Conservation (phyloP, 2,888 invertebrate species). For the Eupithecia inturbata region DNA sequence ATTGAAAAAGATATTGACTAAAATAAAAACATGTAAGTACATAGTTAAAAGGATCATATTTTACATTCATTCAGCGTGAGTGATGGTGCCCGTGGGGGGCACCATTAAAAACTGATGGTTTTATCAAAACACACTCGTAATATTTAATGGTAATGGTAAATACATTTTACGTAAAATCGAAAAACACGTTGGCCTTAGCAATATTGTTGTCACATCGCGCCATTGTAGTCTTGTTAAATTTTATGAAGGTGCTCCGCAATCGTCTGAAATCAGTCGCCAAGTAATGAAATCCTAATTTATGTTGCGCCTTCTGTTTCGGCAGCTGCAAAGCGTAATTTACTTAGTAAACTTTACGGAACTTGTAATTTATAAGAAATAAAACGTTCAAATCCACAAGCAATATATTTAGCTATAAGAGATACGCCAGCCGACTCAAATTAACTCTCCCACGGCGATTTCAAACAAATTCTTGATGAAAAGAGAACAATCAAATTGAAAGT, state of each 20-base stretch:
- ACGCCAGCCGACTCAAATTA: neutral
- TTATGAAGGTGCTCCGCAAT: conserved; percentile 19
- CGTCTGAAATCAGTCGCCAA: conserved; percentile 33
- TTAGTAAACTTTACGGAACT: conserved; percentile 20
- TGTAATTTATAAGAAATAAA: conserved; percentile 1
- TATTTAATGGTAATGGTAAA: conserved; percentile 14
- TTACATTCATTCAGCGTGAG: neutral
- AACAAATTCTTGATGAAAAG: conserved; percentile 32
- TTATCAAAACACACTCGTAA: conserved; percentile 10
- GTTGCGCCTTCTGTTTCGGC: conserved; percentile 26
- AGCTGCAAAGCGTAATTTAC: conserved; percentile 16
- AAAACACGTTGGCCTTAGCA: neutral
- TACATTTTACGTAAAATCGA: neutral
- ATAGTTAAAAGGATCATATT: neutral
- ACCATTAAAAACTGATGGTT: conserved; percentile 6
- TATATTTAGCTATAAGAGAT: neutral
- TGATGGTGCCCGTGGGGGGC: neutral
- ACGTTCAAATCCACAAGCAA: neutral
- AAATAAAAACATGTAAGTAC: neutral
- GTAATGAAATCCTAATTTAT: conserved; percentile 37
- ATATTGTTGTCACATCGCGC: neutral
- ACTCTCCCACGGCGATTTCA: conserved; percentile 25
- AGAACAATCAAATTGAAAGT: conserved; percentile 36
- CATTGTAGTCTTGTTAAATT: conserved; percentile 19
- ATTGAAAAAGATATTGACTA: neutral